Percentiles rank a stretch among this genome's conserved stretches.
Evolutionary conservation across 2,113 vertebrate species (phyloP).

Genomic region (Hylia prasina): DNA sequence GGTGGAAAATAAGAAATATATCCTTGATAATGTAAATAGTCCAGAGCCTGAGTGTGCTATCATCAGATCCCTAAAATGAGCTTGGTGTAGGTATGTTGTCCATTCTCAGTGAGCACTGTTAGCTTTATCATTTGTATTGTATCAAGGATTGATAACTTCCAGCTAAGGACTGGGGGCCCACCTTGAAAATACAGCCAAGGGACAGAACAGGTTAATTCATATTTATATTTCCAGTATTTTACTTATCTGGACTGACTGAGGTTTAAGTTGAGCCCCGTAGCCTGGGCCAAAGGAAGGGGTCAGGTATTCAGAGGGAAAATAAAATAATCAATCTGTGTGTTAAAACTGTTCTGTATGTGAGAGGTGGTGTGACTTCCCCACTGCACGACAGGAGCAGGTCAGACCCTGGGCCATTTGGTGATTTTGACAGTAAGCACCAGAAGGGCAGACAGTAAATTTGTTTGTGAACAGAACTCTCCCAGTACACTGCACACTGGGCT

Average conservation of each 20-base stretch:
- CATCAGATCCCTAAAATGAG: neutral
- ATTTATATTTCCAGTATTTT: neutral
- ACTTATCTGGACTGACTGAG: neutral
- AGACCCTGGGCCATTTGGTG: neutral
- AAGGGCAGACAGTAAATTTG: neutral
- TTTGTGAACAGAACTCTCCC: neutral
- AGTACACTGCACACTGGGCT: rapidly evolving
- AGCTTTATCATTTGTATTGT: neutral
- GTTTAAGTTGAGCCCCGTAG: neutral
- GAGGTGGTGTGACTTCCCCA: rapidly evolving
- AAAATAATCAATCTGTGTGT: neutral
- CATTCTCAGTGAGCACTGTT: neutral
- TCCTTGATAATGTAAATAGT: neutral
- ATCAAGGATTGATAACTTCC: neutral
- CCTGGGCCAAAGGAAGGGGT: neutral
- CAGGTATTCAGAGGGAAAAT: neutral
- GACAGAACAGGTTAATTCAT: neutral
- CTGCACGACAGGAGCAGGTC: neutral
- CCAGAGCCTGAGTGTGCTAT: neutral
- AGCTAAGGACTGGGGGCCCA: neutral
- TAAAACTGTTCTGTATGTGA: neutral
- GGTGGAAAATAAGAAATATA: neutral
- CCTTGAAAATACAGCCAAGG: neutral
- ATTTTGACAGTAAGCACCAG: neutral
- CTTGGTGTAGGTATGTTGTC: rapidly evolving